A percentile compares a stretch with the other conserved stretches of the same genome.
phyloP scores from a whole-genome alignment of 2,888 invertebrate species.

The Chamaedrilus cognettii region DNA sequence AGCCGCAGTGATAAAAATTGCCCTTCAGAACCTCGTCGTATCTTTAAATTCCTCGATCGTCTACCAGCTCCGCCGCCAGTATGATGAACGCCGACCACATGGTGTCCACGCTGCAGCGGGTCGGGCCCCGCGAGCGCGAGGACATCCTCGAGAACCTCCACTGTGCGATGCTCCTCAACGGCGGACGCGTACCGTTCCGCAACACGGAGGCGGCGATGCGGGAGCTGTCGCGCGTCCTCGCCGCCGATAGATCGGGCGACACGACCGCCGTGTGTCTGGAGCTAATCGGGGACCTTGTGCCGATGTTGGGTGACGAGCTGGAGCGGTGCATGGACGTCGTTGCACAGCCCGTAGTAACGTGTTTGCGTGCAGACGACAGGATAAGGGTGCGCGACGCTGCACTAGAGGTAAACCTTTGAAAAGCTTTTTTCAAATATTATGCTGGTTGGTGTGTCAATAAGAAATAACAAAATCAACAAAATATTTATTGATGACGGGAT shows the following conservation, averaged over 20 bases:
- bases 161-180: slow-evolving; percentile 3
- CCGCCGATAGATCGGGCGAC: not conserved
- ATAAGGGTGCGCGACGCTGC: slow-evolving; percentile 46
- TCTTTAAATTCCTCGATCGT: no score
- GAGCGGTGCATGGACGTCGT: slow-evolving; percentile 58
- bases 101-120: not conserved
- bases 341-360: slow-evolving; percentile 56
- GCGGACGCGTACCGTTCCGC: slow-evolving; percentile 1
- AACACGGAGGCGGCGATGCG: not conserved
- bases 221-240: not conserved
- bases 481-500: slow-evolving; percentile 58
- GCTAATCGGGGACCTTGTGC: slow-evolving; percentile 3
- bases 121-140: not conserved
- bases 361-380: slow-evolving; percentile 51
- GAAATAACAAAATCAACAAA: slow-evolving; percentile 52
- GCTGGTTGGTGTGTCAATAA: slow-evolving; percentile 58
- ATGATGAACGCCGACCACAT: slow-evolving; percentile 1
- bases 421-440: no score
- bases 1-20: no score
- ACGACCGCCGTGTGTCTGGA: slow-evolving; percentile 3
- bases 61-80: no score
- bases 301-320: slow-evolving; percentile 45
- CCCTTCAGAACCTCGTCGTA: no score
- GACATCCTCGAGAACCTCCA: slow-evolving; percentile 4
- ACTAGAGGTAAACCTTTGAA: not conserved